Percentiles rank a stretch among this genome's conserved stretches.
phyloP scores from a whole-genome alignment of 2,888 invertebrate species.

The Timema cristinae region DNA sequence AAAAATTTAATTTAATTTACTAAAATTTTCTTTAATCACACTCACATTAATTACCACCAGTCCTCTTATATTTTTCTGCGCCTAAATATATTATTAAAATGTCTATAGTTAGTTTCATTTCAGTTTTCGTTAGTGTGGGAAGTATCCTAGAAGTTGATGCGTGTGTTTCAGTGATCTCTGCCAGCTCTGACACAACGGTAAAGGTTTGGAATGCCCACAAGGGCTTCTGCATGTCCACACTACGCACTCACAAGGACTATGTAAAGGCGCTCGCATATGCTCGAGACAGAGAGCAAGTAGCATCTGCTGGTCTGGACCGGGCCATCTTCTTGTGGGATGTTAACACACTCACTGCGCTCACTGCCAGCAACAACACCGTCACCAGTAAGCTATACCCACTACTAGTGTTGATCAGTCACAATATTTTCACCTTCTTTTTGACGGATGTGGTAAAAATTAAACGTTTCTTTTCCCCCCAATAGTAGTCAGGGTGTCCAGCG shows the following conservation, averaged over 20 bases:
- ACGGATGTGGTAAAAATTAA: too few species aligned
- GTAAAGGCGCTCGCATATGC: constrained; percentile 98
- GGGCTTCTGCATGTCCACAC: constrained; percentile 98
- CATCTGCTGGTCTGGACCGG: constrained; percentile 94
- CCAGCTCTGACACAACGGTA: constrained; percentile 98
- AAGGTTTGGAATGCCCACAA: constrained; percentile 99
- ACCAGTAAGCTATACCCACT: constrained; percentile 63
- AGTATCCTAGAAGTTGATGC: background rate
- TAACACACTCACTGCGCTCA: constrained; percentile 93
- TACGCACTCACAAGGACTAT: constrained; percentile 97
- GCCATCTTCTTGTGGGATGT: constrained; percentile 99
- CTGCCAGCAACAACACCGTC: constrained; percentile 97
- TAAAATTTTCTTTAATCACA: too few species aligned
- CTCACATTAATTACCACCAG: too few species aligned
- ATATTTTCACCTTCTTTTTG: too few species aligned
- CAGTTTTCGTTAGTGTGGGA: too few species aligned
- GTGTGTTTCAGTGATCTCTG: constrained; percentile 80
- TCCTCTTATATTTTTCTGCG: too few species aligned
- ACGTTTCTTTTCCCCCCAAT: too few species aligned
- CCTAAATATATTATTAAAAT: too few species aligned
- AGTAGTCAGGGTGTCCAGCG: too few species aligned
- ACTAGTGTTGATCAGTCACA: too few species aligned
- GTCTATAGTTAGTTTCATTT: too few species aligned
- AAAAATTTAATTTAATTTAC: too few species aligned
- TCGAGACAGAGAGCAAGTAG: constrained; percentile 91